These are phyloP conservation scores for Dasysyrphus tricinctus DNA, from an alignment of 2,888 invertebrate genomes.

Conservation along the genomic window DNA sequence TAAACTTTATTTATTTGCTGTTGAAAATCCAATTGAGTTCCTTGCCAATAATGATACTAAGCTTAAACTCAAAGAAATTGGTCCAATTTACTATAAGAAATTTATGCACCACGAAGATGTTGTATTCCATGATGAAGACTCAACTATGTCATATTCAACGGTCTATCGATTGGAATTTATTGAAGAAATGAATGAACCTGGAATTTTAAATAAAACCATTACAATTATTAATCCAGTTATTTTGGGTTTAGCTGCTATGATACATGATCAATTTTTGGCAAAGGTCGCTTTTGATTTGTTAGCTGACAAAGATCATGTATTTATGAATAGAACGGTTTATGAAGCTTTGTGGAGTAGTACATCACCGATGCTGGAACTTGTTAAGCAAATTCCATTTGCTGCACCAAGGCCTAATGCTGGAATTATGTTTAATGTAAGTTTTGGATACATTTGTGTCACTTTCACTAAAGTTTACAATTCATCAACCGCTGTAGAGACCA, in stretches of 20 bases:
- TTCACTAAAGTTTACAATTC: too few species aligned
- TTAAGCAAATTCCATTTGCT: slow-evolving; percentile 84
- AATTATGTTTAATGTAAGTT: slow-evolving; percentile 85
- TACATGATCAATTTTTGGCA: slow-evolving; percentile 53
- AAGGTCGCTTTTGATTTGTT: slow-evolving; percentile 59
- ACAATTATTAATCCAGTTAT: slow-evolving; percentile 78
- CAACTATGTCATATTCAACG: slow-evolving; percentile 84
- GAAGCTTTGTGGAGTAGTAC: slow-evolving; percentile 88
- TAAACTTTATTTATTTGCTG: slow-evolving; percentile 89
- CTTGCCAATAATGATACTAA: slow-evolving; percentile 86
- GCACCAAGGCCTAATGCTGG: slow-evolving; percentile 85
- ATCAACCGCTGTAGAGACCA: too few species aligned
- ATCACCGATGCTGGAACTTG: slow-evolving; percentile 86
- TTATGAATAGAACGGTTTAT: slow-evolving; percentile 85
- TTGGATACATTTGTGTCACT: too few species aligned
- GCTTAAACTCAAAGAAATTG: slow-evolving; percentile 88
- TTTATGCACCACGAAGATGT: slow-evolving; percentile 63
- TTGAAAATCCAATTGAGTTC: slow-evolving; percentile 90
- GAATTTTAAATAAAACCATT: slow-evolving; percentile 85
- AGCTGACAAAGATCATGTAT: slow-evolving; percentile 76
- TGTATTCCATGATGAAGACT: slow-evolving; percentile 73
- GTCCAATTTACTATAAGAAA: slow-evolving; percentile 84
- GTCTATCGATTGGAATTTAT: slow-evolving; percentile 80
- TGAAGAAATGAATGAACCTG: slow-evolving; percentile 85
- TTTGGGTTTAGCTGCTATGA: slow-evolving; percentile 60